Evolutionary conservation across 2,113 vertebrate genomes (phyloP).

Genomic region (Chionis minor): DNA sequence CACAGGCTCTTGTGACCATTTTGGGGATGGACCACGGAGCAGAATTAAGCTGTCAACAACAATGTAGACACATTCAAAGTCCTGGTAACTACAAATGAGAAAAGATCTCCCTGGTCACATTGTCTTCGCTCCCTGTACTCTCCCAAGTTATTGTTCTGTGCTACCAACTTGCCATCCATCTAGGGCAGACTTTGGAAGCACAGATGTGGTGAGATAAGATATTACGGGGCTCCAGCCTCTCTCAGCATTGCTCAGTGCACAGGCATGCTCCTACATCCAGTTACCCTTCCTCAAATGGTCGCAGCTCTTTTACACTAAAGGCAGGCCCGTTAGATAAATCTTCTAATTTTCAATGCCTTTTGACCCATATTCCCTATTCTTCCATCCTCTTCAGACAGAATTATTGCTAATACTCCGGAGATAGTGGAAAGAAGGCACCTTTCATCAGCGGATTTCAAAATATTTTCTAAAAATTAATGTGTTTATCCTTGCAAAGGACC

Average conservation of each 20-base stretch:
- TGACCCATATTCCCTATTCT: not conserved
- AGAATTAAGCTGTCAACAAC: not conserved
- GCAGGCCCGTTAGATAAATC: not conserved
- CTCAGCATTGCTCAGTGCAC: not conserved
- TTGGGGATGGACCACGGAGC: not conserved
- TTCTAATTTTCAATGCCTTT: not conserved
- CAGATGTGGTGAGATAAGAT: not conserved
- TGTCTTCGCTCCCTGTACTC: not conserved
- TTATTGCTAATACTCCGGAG: not conserved
- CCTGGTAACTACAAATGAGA: not conserved
- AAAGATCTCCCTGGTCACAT: not conserved
- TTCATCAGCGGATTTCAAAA: not conserved
- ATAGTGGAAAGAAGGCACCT: not conserved
- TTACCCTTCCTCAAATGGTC: not conserved
- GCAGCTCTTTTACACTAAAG: not conserved
- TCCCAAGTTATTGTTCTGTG: accelerated
- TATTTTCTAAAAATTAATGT: slow-evolving; percentile 29
- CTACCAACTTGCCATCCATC: not conserved
- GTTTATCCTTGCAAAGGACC: slow-evolving; percentile 23
- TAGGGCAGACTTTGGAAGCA: not conserved
- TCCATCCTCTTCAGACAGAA: not conserved
- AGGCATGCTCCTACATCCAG: not conserved
- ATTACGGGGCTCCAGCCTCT: not conserved
- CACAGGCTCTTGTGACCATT: not conserved
- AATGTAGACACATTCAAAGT: not conserved